Evolutionary conservation across 2,888 invertebrate genomes (phyloP).

Genomic region (Pristionchus exspectatus): DNA sequence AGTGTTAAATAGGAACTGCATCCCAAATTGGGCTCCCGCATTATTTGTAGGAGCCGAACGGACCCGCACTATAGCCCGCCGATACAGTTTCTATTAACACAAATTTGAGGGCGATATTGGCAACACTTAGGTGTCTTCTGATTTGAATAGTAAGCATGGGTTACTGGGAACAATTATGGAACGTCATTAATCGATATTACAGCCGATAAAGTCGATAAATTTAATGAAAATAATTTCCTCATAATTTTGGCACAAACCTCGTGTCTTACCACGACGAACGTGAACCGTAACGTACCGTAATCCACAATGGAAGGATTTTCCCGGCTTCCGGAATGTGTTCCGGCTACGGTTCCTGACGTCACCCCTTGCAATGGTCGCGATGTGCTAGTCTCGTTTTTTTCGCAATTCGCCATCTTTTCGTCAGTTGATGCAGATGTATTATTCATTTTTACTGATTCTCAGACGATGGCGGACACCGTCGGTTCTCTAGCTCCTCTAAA

Average conservation of each 20-base stretch:
- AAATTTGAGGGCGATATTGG: neutral
- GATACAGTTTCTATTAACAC: neutral
- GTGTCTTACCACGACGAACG: neutral
- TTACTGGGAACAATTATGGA: neutral
- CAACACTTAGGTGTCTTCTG: neutral
- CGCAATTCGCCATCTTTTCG: neutral
- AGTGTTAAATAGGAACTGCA: neutral
- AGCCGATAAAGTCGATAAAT: conserved; percentile 18
- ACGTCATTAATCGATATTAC: neutral
- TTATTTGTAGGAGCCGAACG: conserved; percentile 44
- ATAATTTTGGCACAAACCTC: neutral
- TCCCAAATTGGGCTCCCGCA: conserved; percentile 42
- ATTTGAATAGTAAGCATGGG: neutral
- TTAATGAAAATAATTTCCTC: neutral
- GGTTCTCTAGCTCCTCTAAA: neutral
- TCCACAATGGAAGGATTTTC: neutral
- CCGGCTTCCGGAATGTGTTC: neutral
- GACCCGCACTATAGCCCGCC: conserved; percentile 43
- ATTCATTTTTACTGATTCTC: too few species aligned
- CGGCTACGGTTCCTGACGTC: too few species aligned
- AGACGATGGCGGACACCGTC: conserved; percentile 31
- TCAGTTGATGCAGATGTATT: neutral
- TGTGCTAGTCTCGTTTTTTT: neutral
- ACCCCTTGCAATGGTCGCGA: neutral
- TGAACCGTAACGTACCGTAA: too few species aligned